Conservation (phyloP, 2,113 vertebrate species). For the Paralichthys olivaceus region DNA sequence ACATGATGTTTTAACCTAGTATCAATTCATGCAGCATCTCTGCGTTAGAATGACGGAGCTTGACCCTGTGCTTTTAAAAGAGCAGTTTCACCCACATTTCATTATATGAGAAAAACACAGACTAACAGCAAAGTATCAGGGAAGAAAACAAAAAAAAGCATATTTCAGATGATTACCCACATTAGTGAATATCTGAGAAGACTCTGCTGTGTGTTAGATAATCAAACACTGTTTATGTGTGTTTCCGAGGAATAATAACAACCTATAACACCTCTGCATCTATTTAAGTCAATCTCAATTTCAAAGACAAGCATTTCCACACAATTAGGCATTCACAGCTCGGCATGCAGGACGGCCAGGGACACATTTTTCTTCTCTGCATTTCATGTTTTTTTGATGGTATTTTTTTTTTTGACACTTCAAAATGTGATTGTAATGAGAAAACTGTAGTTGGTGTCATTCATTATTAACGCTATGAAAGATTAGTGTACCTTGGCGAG, state of each 20-base stretch:
- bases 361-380: not conserved
- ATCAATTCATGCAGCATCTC: conserved; percentile 10
- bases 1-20: conserved; percentile 25
- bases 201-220: not conserved
- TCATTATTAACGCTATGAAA: conserved; percentile 52
- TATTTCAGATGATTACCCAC: not conserved
- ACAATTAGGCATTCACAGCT: conserved; percentile 32
- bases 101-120: conserved; percentile 16
- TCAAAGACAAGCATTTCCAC: conserved; percentile 4
- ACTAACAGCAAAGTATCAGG: not conserved
- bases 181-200: not conserved
- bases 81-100: conserved; percentile 12
- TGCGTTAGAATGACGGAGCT: conserved; percentile 24
- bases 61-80: conserved; percentile 15
- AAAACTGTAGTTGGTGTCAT: conserved; percentile 23
- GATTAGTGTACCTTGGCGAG: conserved; percentile 89
- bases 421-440: conserved; percentile 51
- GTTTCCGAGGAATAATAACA: not conserved
- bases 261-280: not conserved
- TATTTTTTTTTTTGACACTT: conserved; percentile 15
- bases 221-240: not conserved
- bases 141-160: not conserved
- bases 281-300: conserved; percentile 13
- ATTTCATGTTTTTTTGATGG: conserved; percentile 15
- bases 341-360: not conserved